phyloP scores from a whole-genome alignment of 2,113 vertebrate genomes.

The Penelope pileata region DNA sequence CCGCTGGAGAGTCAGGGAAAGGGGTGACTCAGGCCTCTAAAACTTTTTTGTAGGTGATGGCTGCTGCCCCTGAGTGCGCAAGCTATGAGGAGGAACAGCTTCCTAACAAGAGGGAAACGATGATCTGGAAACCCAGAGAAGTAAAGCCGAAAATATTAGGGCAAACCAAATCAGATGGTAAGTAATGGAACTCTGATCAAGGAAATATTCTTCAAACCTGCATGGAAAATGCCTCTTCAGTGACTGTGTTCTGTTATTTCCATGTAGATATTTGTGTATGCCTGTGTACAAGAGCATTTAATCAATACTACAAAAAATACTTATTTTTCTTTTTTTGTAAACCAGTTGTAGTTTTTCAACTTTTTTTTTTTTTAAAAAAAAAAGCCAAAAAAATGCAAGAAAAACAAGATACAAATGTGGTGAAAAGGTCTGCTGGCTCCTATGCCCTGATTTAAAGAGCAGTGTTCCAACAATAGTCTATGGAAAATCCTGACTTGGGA shows the following conservation, averaged over 20 bases:
- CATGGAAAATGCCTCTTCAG: not conserved
- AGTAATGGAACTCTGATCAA: not conserved
- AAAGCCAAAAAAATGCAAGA: not conserved
- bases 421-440: not conserved
- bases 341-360: not conserved
- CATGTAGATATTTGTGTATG: not conserved
- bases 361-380: too few relatives aligned
- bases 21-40: not conserved
- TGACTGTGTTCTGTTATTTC: not conserved
- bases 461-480: not conserved
- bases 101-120: not conserved
- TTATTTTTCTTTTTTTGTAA: not conserved
- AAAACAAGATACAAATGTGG: not conserved
- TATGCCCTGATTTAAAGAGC: not conserved
- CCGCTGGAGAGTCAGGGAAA: accelerated
- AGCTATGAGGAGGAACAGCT: not conserved
- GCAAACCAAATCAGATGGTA: not conserved
- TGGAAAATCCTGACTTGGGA: not conserved
- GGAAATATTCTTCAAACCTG: not conserved
- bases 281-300: not conserved
- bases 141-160: constrained; percentile 14
- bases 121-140: constrained; percentile 1
- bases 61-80: not conserved
- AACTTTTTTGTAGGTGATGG: constrained; percentile 54
- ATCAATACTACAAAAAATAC: not conserved